A percentile compares a stretch with the other conserved stretches of the same genome.
Evolutionary conservation across 2,888 invertebrate species (phyloP).

Genomic region (Polydrusus pterygomalis): DNA sequence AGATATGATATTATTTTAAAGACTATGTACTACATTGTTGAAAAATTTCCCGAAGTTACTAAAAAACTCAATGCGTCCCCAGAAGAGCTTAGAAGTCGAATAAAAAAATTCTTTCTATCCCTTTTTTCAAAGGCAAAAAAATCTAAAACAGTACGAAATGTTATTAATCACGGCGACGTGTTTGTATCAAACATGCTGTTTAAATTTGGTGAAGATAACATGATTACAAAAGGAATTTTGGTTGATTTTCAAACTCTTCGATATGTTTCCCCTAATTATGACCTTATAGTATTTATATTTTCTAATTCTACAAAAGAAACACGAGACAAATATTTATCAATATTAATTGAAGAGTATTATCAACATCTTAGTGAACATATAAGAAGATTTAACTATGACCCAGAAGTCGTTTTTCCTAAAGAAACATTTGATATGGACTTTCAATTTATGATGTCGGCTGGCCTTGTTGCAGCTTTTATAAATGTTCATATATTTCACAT

Average conservation of each 20-base stretch:
- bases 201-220: slow-evolving; percentile 47
- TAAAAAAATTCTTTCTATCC: slow-evolving; percentile 58
- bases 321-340: slow-evolving; percentile 55
- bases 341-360: slow-evolving; percentile 60
- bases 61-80: slow-evolving; percentile 26
- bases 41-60: slow-evolving; percentile 52
- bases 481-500: slow-evolving; percentile 23
- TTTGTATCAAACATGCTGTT: slow-evolving; percentile 64
- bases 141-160: slow-evolving; percentile 69
- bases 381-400: slow-evolving; percentile 53
- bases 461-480: not conserved
- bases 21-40: slow-evolving; percentile 37
- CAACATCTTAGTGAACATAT: slow-evolving; percentile 56
- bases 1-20: slow-evolving; percentile 2
- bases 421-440: slow-evolving; percentile 53
- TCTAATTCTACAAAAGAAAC: slow-evolving; percentile 38
- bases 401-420: slow-evolving; percentile 57
- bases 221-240: slow-evolving; percentile 61
- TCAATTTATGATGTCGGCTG: slow-evolving; percentile 15
- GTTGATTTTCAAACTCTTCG: slow-evolving; percentile 66
- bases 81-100: slow-evolving; percentile 44
- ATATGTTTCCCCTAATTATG: slow-evolving; percentile 79
- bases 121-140: slow-evolving; percentile 61
- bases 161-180: slow-evolving; percentile 66
- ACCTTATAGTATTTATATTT: slow-evolving; percentile 68